Percentiles rank a stretch among this genome's conserved stretches.
These are phyloP conservation scores for Leucophenga montana DNA, from an alignment of 2,888 invertebrate species.

Conservation along the genomic window DNA sequence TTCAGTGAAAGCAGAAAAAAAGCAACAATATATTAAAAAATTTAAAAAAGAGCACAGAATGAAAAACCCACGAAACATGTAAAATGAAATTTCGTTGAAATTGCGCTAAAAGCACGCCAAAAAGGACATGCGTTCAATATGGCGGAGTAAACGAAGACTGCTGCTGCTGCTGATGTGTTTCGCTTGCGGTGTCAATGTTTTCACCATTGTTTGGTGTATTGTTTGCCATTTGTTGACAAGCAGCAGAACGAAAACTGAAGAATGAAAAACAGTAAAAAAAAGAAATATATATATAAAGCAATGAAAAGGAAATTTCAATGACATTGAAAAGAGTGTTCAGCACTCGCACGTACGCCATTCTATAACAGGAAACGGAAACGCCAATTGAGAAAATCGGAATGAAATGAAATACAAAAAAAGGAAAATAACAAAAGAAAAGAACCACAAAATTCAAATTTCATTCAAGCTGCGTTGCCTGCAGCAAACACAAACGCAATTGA, in stretches of 20 bases:
- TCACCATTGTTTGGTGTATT: conserved; percentile 14
- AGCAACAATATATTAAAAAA: too few species aligned
- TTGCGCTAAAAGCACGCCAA: background rate
- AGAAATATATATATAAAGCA: conserved; percentile 23
- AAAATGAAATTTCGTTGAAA: background rate
- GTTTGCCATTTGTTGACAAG: conserved; percentile 26
- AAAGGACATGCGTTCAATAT: background rate
- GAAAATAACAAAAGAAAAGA: conserved; percentile 1
- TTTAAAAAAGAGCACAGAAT: too few species aligned
- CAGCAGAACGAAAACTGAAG: conserved; percentile 6
- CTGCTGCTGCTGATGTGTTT: conserved; percentile 23
- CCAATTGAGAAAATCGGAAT: conserved; percentile 2
- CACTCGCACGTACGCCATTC: background rate
- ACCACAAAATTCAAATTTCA: conserved; percentile 52
- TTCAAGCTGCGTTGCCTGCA: conserved; percentile 32
- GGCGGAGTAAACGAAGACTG: background rate
- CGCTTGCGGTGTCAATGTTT: conserved; percentile 26
- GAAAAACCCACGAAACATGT: background rate
- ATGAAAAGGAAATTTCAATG: conserved; percentile 14
- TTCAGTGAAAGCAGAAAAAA: too few species aligned
- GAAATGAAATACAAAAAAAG: background rate
- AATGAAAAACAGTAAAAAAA: conserved; percentile 17
- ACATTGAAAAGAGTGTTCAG: conserved; percentile 1
- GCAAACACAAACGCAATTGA: conserved; percentile 9
- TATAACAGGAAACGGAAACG: background rate